These are phyloP conservation scores for Macrotrachela quadricornifera DNA, from an alignment of 1,140 invertebrate species.

Conservation along the genomic window DNA sequence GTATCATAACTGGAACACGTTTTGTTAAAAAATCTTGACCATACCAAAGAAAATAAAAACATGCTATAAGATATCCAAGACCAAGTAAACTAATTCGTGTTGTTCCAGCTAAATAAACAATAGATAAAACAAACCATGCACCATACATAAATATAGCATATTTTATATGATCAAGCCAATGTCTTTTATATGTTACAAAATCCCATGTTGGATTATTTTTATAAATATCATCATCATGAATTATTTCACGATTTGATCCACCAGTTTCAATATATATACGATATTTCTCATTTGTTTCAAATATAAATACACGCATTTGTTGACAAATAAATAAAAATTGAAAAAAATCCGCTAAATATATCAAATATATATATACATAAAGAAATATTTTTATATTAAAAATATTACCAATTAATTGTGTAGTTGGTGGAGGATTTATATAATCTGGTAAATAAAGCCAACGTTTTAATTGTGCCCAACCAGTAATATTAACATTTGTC, in stretches of 20 bases:
- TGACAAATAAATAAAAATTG: slow-evolving; percentile 63
- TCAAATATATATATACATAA: neutral
- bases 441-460: slow-evolving; percentile 77
- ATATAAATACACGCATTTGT: slow-evolving; percentile 64
- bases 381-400: slow-evolving; percentile 4
- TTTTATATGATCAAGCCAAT: slow-evolving; percentile 65
- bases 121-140: slow-evolving; percentile 76
- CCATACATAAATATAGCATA: slow-evolving; percentile 57
- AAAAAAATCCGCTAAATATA: slow-evolving; percentile 53
- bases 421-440: slow-evolving; percentile 43
- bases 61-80: slow-evolving; percentile 74
- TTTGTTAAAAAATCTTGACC: slow-evolving; percentile 79
- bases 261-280: too few relatives aligned
- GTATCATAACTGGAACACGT: slow-evolving; percentile 51
- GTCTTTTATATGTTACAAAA: slow-evolving; percentile 17
- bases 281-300: slow-evolving; percentile 36
- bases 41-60: slow-evolving; percentile 88
- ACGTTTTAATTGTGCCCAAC: slow-evolving; percentile 39
- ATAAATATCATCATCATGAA: slow-evolving; percentile 15
- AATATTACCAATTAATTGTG: slow-evolving; percentile 60
- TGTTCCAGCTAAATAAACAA: slow-evolving; percentile 78
- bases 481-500: slow-evolving; percentile 17
- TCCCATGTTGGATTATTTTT: slow-evolving; percentile 10
- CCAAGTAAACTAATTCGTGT: slow-evolving; percentile 77
- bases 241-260: slow-evolving; percentile 24